Evolutionary conservation across 2,888 invertebrate species (phyloP), one percentile per base, ranked within the genome.

Genomic region (Abscondita cerata): DNA sequence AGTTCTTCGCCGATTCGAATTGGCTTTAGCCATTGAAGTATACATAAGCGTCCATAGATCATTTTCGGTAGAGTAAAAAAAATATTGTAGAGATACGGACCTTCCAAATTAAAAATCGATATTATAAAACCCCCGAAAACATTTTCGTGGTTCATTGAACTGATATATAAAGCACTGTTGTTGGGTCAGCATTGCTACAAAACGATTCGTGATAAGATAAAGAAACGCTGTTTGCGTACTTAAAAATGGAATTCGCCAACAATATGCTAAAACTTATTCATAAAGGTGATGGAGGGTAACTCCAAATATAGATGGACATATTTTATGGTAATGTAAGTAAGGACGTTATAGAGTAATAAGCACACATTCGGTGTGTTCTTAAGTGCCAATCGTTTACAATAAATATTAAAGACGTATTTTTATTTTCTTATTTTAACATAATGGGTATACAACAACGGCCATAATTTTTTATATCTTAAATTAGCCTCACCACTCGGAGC

Each of bases 1-100:
- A 31, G 59, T 59, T 62, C 59, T 59, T 64, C 59, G 63, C 63
- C 63, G 63, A 64, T 59, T 54, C 55, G 59, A 59, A 55, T 59
- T 59, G 62, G 62, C 62, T 51, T 25, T 50, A 46, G 36, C 51
- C 56, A 47, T 51, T 38, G 51, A 52, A 51, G 48, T 60, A 44
- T 51, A 33, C 61, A 44, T 52, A 34, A 56, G 61, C 52, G 61
- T 56, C 56, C 55, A 48, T 38, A 31, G 13, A 11, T 44, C 36
- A 36, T 25, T 25, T 25, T 25, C 25, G 25, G 6, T 25, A 25
- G 25, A 25, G 25, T 25, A 25, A 25, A 25, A 25, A 25, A 25
- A 25, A 4, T 25, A 25, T 25, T 25, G 25, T 25, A 25, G 25
- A 25, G 25, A 25, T 25, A 25, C 25, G 6, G 6, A 25, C 13